Percentiles rank a stretch among this genome's conserved stretches.
Evolutionary conservation across 2,797 vertebrate species (phyloP).

Genomic region (Lagocephalus sceleratus): DNA sequence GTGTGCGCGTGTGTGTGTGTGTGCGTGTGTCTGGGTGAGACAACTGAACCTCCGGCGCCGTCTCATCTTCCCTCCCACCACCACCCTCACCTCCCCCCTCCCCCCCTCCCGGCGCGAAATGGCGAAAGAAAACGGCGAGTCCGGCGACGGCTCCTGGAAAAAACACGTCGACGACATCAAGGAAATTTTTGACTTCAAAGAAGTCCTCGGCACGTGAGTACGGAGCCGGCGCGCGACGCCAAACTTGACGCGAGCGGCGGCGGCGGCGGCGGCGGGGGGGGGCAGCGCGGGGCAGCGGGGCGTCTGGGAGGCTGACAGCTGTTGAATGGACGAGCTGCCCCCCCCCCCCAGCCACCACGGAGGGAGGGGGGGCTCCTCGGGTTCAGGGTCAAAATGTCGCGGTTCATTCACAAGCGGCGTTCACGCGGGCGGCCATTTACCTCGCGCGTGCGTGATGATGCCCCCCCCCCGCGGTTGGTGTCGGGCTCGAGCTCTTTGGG

Average conservation of each 20-base stretch:
- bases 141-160: conserved; percentile 86
- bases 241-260: conserved; percentile 50
- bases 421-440: conserved; percentile 20
- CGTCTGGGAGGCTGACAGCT: conserved; percentile 62
- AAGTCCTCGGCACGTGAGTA: conserved; percentile 96
- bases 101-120: conserved; percentile 66
- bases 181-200: conserved; percentile 93
- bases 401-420: conserved; percentile 48
- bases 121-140: conserved; percentile 95
- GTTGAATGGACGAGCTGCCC: conserved; percentile 62
- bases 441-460: no score
- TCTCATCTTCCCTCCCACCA: conserved; percentile 7
- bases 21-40: conserved; percentile 15
- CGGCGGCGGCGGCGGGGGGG: neutral
- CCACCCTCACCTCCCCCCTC: neutral
- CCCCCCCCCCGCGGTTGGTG: no score
- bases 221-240: neutral
- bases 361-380: no score
- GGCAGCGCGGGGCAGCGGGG: conserved; percentile 8
- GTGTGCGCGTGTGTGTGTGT: no score
- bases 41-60: conserved; percentile 8
- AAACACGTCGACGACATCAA: conserved; percentile 95
- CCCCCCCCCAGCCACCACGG: no score
- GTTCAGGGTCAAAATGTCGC: conserved; percentile 9
- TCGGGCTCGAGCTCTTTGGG: no score